Conservation (phyloP, 1,140 invertebrate genomes). For the Lordiphosa mommai region DNA sequence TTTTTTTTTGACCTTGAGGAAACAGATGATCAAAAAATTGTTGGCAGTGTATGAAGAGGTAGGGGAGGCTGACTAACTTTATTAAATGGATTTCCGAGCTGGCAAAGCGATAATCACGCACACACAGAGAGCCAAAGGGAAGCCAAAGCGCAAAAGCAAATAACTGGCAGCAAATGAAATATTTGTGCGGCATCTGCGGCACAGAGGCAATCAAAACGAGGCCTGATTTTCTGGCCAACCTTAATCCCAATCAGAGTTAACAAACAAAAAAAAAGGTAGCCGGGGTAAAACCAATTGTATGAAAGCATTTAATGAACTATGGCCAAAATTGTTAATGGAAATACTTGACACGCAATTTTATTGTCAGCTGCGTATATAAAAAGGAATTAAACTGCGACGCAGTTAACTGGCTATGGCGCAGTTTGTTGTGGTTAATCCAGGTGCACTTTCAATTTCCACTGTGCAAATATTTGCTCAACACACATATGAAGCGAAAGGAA, state of each 20-base stretch:
- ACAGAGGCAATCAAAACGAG: slow-evolving; percentile 68
- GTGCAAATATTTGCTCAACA: slow-evolving; percentile 26
- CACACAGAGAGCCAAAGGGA: slow-evolving; percentile 18
- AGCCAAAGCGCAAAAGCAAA: slow-evolving; percentile 49
- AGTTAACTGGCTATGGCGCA: slow-evolving; percentile 51
- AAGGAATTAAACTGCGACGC: slow-evolving; percentile 41
- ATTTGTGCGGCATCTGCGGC: slow-evolving; percentile 55
- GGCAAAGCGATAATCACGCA: slow-evolving; percentile 51
- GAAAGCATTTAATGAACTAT: slow-evolving; percentile 64
- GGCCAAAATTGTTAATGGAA: slow-evolving; percentile 61
- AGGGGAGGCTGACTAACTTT: too few species aligned
- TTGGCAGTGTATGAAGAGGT: too few species aligned
- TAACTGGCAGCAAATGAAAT: slow-evolving; percentile 71
- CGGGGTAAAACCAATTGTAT: too few species aligned
- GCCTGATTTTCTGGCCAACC: slow-evolving; percentile 30
- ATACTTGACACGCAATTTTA: slow-evolving; percentile 51
- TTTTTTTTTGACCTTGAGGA: neutral
- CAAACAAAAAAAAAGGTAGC: slow-evolving; percentile 45
- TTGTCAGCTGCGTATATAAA: too few species aligned
- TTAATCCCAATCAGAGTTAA: slow-evolving; percentile 71
- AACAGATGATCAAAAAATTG: neutral
- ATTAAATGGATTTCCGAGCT: too few species aligned
- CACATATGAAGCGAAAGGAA: slow-evolving; percentile 34
- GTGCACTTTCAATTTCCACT: slow-evolving; percentile 30
- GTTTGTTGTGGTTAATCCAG: slow-evolving; percentile 15